Percentiles rank a stretch among this genome's conserved stretches.
These are phyloP conservation scores for Dimorphilus gyrociliatus DNA, from an alignment of 2,888 invertebrate genomes.

Conservation along the genomic window DNA sequence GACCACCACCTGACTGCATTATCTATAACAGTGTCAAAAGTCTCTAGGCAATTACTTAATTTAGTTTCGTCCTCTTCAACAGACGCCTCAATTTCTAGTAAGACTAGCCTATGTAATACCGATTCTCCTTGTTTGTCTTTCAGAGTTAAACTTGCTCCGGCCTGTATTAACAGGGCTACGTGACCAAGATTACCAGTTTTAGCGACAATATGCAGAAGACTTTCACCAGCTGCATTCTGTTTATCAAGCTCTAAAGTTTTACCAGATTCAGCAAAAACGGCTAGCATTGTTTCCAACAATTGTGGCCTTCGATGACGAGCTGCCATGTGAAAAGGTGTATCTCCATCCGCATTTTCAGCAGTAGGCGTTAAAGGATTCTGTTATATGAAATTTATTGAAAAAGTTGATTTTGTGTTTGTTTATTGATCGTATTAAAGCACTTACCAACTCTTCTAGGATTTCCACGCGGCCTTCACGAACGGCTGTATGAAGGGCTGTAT, in stretches of 20 bases:
- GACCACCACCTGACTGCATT: slow-evolving; percentile 19
- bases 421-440: no score
- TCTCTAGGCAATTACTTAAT: slow-evolving; percentile 10
- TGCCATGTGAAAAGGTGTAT: slow-evolving; percentile 11
- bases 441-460: no score
- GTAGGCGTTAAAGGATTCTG: slow-evolving; percentile 2
- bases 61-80: slow-evolving; percentile 10
- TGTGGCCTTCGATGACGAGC: no score
- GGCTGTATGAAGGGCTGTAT: slow-evolving; percentile 30
- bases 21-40: slow-evolving; percentile 13
- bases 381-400: slow-evolving; percentile 6
- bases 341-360: slow-evolving; percentile 5
- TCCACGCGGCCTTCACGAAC: slow-evolving; percentile 12
- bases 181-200: slow-evolving; percentile 6
- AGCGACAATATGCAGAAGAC: slow-evolving; percentile 11
- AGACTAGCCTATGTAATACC: slow-evolving; percentile 19
- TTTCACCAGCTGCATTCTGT: slow-evolving; percentile 8
- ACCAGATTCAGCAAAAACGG: no score
- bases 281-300: no score
- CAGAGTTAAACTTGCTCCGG: slow-evolving; percentile 18
- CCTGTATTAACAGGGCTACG: slow-evolving; percentile 15
- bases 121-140: slow-evolving; percentile 21
- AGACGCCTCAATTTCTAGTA: no score
- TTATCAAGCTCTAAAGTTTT: slow-evolving; percentile 9
- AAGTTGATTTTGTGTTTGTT: no score